Evolutionary conservation across 2,797 vertebrate genomes (phyloP).

Genomic region (Clangula hyemalis): DNA sequence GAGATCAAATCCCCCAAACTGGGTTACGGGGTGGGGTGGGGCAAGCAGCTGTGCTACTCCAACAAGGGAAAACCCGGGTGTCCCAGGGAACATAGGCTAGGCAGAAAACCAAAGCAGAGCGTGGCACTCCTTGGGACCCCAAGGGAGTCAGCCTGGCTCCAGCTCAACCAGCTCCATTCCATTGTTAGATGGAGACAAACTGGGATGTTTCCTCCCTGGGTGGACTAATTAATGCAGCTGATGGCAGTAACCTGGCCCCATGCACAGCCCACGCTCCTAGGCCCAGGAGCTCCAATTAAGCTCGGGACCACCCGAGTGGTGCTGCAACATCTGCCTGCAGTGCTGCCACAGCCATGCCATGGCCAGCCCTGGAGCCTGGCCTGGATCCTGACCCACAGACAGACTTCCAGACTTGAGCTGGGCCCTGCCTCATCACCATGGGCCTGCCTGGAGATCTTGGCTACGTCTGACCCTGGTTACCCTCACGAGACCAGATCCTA

Average conservation of each 20-base stretch:
- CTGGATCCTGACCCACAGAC: background rate
- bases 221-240: background rate
- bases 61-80: background rate
- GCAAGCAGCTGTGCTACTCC: fast-evolving
- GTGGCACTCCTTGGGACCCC: background rate
- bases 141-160: fast-evolving
- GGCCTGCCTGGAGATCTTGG: background rate
- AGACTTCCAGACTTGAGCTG: no score
- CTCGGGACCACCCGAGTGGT: background rate
- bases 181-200: background rate
- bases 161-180: background rate
- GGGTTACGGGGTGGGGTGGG: fast-evolving
- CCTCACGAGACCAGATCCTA: background rate
- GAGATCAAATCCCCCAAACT: fast-evolving
- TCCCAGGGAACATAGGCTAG: fast-evolving
- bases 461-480: background rate
- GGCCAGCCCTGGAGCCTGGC: background rate
- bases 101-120: background rate
- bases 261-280: fast-evolving
- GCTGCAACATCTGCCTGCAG: background rate
- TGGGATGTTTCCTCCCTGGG: background rate
- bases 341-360: background rate
- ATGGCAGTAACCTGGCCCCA: background rate
- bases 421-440: no score
- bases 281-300: background rate